Percentiles rank a stretch among this genome's conserved stretches.
Evolutionary conservation across 2,888 invertebrate genomes (phyloP).

Genomic region (Lamellibrachia columna): DNA sequence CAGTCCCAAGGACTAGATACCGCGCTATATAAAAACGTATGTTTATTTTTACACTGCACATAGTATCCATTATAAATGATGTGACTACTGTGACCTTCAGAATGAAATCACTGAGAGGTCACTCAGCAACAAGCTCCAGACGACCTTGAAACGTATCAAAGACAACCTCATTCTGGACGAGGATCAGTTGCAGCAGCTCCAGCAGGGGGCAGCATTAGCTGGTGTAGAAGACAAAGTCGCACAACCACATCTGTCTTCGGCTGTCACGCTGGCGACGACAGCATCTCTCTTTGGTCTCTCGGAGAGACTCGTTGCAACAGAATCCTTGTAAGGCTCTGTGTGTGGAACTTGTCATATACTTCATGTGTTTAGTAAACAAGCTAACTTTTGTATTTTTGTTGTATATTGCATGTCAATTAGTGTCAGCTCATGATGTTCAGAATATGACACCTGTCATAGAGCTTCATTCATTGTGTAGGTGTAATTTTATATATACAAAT

Average conservation of each 20-base stretch:
- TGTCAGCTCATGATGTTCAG: too few species aligned
- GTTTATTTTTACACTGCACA: too few species aligned
- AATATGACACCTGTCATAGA: too few species aligned
- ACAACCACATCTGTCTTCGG: constrained; percentile 72
- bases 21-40: too few species aligned
- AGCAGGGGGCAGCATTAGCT: constrained; percentile 23
- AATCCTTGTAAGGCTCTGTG: constrained; percentile 75
- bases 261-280: constrained; percentile 75
- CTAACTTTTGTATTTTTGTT: too few species aligned
- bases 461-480: too few species aligned
- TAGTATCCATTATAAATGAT: not conserved
- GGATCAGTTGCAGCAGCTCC: constrained; percentile 21
- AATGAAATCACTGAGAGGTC: constrained; percentile 57
- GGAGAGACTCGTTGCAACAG: constrained; percentile 89
- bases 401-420: too few species aligned
- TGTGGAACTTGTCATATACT: not conserved
- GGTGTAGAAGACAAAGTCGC: constrained; percentile 64
- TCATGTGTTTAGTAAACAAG: not conserved
- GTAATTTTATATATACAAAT: too few species aligned
- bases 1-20: too few species aligned
- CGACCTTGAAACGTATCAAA: constrained; percentile 80
- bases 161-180: constrained; percentile 73
- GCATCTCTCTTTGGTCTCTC: constrained; percentile 83
- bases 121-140: constrained; percentile 77
- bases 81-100: constrained; percentile 24